phyloP scores from a whole-genome alignment of 1,140 invertebrate genomes.

The Drosophila elegans region DNA sequence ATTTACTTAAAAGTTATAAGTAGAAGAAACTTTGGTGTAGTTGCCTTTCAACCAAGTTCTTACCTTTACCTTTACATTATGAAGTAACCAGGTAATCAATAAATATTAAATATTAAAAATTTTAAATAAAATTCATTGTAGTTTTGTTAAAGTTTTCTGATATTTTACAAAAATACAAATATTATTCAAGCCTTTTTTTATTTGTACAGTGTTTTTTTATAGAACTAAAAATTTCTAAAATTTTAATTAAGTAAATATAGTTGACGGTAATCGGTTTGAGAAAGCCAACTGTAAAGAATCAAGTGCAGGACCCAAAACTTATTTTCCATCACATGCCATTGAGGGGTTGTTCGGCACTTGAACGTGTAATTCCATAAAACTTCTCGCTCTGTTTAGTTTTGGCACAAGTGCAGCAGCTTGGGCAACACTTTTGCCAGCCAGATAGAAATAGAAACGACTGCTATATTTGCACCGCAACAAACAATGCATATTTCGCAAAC shows the following conservation, averaged over 20 bases:
- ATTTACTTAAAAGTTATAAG: no score
- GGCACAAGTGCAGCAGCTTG: conserved; percentile 52
- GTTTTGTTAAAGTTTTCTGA: no score
- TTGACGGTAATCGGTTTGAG: background rate
- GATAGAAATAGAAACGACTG: conserved; percentile 33
- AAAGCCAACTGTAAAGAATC: conserved; percentile 1
- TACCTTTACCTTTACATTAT: no score
- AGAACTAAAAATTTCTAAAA: background rate
- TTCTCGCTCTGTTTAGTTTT: conserved; percentile 41
- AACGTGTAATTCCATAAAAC: conserved; percentile 46
- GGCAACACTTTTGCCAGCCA: conserved; percentile 49
- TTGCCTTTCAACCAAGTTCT: no score
- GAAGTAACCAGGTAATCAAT: no score
- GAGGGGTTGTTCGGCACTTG: background rate
- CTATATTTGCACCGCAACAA: conserved; percentile 58
- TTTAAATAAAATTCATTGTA: no score
- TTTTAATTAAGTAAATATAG: no score
- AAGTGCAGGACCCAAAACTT: conserved; percentile 12
- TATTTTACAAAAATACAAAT: no score
- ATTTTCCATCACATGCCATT: conserved; percentile 16
- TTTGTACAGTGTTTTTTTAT: background rate
- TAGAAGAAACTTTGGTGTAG: no score
- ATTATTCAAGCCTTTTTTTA: no score
- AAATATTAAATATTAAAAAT: no score
- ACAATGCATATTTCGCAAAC: conserved; percentile 60